Percentiles rank a stretch among this genome's conserved stretches.
Conservation (phyloP, 2,888 invertebrate species). For the Nomada lathburiana region DNA sequence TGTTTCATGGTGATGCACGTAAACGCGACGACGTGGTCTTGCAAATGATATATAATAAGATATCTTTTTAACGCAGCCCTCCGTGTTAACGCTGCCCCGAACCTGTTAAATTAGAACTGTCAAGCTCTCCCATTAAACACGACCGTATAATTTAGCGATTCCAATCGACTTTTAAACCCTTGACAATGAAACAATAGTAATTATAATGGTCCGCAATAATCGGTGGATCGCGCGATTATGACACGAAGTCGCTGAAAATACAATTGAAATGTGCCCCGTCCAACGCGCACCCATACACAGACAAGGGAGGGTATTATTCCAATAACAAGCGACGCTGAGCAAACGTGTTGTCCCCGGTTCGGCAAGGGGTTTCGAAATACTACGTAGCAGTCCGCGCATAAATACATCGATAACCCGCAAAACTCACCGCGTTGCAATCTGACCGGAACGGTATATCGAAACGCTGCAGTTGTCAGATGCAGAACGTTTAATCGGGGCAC, state of each 20-base stretch:
- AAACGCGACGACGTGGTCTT: background rate
- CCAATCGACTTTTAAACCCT: background rate
- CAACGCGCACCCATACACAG: background rate
- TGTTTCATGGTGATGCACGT: slow-evolving; percentile 5
- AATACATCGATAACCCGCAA: slow-evolving; percentile 57
- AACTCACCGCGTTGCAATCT: slow-evolving; percentile 52
- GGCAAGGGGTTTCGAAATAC: slow-evolving; percentile 6
- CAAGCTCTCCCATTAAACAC: slow-evolving; percentile 14
- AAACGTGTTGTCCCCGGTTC: slow-evolving; percentile 5
- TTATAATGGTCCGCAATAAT: background rate
- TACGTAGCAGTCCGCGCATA: slow-evolving; percentile 36
- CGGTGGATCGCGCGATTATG: background rate
- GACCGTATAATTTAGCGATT: background rate
- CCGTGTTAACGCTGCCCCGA: slow-evolving; percentile 6
- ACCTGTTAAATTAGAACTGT: slow-evolving; percentile 9
- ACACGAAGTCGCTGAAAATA: background rate
- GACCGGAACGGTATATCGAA: slow-evolving; percentile 32
- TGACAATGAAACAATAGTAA: background rate
- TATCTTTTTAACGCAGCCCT: slow-evolving; percentile 4
- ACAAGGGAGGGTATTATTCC: slow-evolving; percentile 18
- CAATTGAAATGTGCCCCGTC: background rate
- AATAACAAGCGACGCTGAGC: slow-evolving; percentile 31
- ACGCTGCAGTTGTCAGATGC: slow-evolving; percentile 52
- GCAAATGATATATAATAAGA: slow-evolving; percentile 21
- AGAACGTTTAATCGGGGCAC: slow-evolving; percentile 57